Conservation (phyloP, 2,797 vertebrate species). For the Champsocephalus esox region DNA sequence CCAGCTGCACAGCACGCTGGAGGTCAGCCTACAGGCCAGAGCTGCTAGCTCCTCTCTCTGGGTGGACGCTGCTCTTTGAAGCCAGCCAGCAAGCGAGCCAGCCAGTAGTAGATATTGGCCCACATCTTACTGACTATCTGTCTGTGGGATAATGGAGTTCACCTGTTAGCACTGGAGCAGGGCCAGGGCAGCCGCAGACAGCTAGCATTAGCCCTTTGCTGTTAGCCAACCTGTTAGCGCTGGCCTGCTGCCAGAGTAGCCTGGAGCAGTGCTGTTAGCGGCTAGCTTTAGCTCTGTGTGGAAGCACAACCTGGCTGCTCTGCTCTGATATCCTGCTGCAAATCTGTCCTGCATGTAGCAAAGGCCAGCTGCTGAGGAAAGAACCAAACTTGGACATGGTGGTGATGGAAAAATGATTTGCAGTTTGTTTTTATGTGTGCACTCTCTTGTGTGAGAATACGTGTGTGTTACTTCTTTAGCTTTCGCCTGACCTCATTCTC, state of each 20-base stretch:
- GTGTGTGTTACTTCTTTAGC: slow-evolving; percentile 46
- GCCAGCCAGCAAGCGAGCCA: slow-evolving; percentile 56
- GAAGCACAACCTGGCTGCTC: slow-evolving; percentile 46
- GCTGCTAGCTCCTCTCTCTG: slow-evolving; percentile 47
- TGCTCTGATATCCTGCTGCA: slow-evolving; percentile 24
- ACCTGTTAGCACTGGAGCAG: slow-evolving; percentile 82
- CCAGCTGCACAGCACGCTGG: slow-evolving; percentile 43
- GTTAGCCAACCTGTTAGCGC: slow-evolving; percentile 80
- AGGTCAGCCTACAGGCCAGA: slow-evolving; percentile 49
- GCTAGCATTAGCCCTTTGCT: slow-evolving; percentile 70
- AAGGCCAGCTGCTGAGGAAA: slow-evolving; percentile 51
- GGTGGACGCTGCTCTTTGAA: slow-evolving; percentile 71
- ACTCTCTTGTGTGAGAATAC: neutral
- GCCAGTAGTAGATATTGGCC: slow-evolving; percentile 73
- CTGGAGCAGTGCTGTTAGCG: slow-evolving; percentile 65
- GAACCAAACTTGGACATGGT: slow-evolving; percentile 51
- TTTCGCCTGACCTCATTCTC: slow-evolving; percentile 61
- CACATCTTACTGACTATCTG: slow-evolving; percentile 70
- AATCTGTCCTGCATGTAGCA: slow-evolving; percentile 30
- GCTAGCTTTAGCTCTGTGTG: slow-evolving; percentile 50
- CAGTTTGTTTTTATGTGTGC: slow-evolving; percentile 24
- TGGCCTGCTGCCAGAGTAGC: slow-evolving; percentile 78
- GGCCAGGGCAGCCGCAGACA: slow-evolving; percentile 79
- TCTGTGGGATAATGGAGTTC: slow-evolving; percentile 81
- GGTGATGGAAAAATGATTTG: slow-evolving; percentile 50